Base-by-base conservation (phyloP, 2,113 vertebrate genomes). In the Oryctolagus cuniculus region DNA sequence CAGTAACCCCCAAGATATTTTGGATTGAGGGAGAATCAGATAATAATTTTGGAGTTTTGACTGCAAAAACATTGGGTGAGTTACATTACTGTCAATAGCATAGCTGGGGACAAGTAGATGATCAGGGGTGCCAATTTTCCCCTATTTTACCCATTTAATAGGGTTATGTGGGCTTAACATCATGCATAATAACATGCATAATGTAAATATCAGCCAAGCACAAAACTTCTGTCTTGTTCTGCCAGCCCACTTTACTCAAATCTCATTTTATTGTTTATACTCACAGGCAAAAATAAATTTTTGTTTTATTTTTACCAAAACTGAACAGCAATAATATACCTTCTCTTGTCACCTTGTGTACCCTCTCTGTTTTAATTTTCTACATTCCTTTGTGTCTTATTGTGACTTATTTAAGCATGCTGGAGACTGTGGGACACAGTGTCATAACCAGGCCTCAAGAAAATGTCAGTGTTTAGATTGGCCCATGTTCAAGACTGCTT, bases 301-400 rank as follows among this genome's bases (percentile, higher is more conserved):
- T 86, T 31, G 5, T 75, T 74, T 63, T 58, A 51, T 87, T 92
- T 90, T 91, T 72, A 72, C 29, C 22, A 73, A 67, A 86, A 64
- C 34, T 78, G 24, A 81, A n/a, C 22, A 80, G 63, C 31, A 49
- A 61, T 0, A 75, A 58, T 84, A 34, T 10, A 27, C 21, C 4
- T 27, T 70, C 19, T 27, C 66, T 83, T 64, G 6, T 63, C 66
- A 34, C 11, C 17, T 64, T 55, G 55, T 2, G 16, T n/a, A 13
- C 6, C 9, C 12, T 72, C 21, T 79, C 21, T 79, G 10, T 58
- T 69, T 36, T 49, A 73, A 38, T 27, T 15, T 22, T 44, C 22
- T 67, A 11, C 1, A 25, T 82, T 24, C 38, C 55, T 66, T 73
- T 91, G 24, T 31, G 6, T 27, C 36, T 72, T 70, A 79, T 24